These are phyloP conservation scores for Rafetus swinhoei DNA, from an alignment of 2,113 vertebrate species.

Conservation along the genomic window DNA sequence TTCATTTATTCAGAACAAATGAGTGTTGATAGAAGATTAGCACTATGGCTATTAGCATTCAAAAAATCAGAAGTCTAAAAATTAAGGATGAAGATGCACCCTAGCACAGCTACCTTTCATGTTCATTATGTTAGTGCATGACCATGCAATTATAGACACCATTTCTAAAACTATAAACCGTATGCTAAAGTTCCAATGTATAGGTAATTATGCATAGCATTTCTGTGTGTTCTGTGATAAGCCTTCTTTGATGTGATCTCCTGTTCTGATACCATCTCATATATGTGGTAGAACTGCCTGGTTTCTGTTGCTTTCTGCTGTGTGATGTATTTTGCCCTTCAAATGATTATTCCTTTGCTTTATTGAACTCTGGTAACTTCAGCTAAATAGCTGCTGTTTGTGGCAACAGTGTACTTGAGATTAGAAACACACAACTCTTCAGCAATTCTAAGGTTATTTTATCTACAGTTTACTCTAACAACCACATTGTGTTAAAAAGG, in stretches of 20 bases:
- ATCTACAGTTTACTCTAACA: neutral
- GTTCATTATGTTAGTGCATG: neutral
- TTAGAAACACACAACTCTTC: neutral
- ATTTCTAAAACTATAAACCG: neutral
- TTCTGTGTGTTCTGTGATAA: neutral
- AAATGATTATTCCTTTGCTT: neutral
- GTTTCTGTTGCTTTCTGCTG: neutral
- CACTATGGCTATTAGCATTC: neutral
- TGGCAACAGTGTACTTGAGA: neutral
- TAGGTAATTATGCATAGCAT: neutral
- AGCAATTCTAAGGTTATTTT: neutral
- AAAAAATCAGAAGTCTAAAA: neutral
- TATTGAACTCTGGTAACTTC: neutral
- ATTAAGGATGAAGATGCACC: neutral
- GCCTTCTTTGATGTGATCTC: neutral
- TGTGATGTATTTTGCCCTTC: neutral
- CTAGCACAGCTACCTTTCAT: neutral
- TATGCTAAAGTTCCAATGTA: neutral
- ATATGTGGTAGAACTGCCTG: neutral
- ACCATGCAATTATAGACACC: neutral
- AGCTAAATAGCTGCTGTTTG: neutral
- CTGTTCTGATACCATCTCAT: neutral
- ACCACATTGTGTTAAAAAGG: neutral
- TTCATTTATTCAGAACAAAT: neutral
- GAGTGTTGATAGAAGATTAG: neutral